Evolutionary conservation across 2,888 invertebrate genomes (phyloP), one percentile per base, ranked within the genome.

Genomic region (Drosophila borealis): DNA sequence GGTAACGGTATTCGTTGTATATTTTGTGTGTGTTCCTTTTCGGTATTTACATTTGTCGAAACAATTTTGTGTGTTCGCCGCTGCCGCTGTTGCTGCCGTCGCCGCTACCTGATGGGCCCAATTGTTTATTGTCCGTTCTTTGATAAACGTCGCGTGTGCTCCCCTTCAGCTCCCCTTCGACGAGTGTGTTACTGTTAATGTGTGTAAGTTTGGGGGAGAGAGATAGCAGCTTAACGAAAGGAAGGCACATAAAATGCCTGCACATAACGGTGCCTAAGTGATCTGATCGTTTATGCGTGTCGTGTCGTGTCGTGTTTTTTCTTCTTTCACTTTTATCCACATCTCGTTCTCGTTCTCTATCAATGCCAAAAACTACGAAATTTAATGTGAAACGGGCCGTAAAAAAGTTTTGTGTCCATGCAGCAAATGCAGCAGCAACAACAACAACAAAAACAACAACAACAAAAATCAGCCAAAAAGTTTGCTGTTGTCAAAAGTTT

Each of bases 271-370:
- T 50, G 25, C 51, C 51, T 21, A 65, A 81, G 86, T 86, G 88
- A 82, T 79, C 86, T 56, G 87, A 86, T 86, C 80, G 76, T 55
- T 68, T 70, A 67, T 77, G 71, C 81, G 68, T 57, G 66, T 53
- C 64, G 49, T 36, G 66, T 53, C 64, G 49, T 36, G 60, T 48
- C 45, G 39, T 53, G 44, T 34, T 13, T 45, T 36, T 48, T 54
- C 25, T 56, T 49, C 21, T 34, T 49, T 42, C 42, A 8, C 44
- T 50, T 50, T 39, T 34, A 34, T 37, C 21, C 29, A 39, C 17
- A 36, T 42, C 21, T 39, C 19, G 29, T 49, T 37, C 49, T 45
- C 76, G 29, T 49, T 45, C 49, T 45, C 76, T 49, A 19, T 42
- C 36, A 45, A 51, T 68, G 70, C 64, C 61, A 46, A 63, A 50